Conservation (phyloP, 2,113 vertebrate species). For the Empidonax alnorum region DNA sequence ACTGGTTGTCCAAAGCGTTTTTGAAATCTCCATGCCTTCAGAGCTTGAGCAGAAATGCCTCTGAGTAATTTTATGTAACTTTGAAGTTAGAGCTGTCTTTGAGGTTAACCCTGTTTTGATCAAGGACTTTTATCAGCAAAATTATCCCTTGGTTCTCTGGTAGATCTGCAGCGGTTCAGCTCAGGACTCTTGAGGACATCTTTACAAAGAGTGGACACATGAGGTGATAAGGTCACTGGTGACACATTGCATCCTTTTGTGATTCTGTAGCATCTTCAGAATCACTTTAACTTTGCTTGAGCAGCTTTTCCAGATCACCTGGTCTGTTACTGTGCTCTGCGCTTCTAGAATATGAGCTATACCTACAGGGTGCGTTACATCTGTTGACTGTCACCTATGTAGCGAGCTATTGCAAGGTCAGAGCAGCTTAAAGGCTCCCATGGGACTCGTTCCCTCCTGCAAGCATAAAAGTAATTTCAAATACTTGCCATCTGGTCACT, state of each 20-base stretch:
- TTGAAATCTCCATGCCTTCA: not conserved
- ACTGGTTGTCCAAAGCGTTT: not conserved
- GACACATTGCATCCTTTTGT: not conserved
- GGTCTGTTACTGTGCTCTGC: not conserved
- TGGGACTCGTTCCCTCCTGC: not conserved
- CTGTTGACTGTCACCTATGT: not conserved
- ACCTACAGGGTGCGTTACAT: not conserved
- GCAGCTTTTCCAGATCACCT: not conserved
- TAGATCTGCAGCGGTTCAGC: not conserved
- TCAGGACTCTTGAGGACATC: not conserved
- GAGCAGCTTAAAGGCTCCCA: not conserved
- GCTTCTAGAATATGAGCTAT: not conserved
- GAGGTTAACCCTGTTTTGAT: not conserved
- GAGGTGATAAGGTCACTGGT: not conserved
- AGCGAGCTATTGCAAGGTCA: fast-evolving
- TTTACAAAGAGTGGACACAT: not conserved
- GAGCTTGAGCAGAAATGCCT: not conserved
- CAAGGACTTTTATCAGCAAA: not conserved
- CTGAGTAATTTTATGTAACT: not conserved
- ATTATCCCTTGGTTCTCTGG: not conserved
- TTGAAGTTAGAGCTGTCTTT: not conserved
- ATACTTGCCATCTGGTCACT: not conserved
- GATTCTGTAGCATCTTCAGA: not conserved
- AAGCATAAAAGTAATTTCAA: not conserved
- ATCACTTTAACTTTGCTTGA: not conserved